Conservation (phyloP, 2,888 invertebrate genomes). For the Sphinx pinastri region DNA sequence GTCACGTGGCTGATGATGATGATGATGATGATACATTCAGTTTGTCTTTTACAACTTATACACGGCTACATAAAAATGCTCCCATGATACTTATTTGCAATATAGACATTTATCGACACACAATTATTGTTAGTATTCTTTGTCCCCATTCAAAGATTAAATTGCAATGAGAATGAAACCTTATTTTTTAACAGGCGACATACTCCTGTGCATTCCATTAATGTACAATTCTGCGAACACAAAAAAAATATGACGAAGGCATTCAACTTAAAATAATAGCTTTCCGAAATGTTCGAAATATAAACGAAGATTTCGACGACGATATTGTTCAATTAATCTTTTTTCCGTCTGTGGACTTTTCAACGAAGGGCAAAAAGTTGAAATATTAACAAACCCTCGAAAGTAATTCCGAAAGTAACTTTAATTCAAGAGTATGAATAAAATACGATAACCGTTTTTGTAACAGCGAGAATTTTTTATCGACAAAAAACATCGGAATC, state of each 20-base stretch:
- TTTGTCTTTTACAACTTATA: too few relatives aligned
- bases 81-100: too few relatives aligned
- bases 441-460: constrained; percentile 39
- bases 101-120: too few relatives aligned
- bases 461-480: constrained; percentile 40
- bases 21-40: too few relatives aligned
- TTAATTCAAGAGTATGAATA: constrained; percentile 40
- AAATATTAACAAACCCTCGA: constrained; percentile 43
- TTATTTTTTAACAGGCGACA: neutral
- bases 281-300: constrained; percentile 22
- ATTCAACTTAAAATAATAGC: constrained; percentile 22
- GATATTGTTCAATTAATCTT: constrained; percentile 23
- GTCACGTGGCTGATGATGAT: too few relatives aligned
- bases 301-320: constrained; percentile 18
- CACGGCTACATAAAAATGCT: too few relatives aligned
- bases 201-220: neutral
- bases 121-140: too few relatives aligned
- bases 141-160: neutral
- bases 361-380: constrained; percentile 37
- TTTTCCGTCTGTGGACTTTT: constrained; percentile 24
- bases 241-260: constrained; percentile 11
- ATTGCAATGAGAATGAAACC: neutral
- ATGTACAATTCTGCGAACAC: neutral
- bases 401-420: constrained; percentile 38
- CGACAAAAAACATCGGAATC: constrained; percentile 24